Base-by-base conservation (phyloP, 2,797 vertebrate genomes). In the Hippopotamyrus pictus region DNA sequence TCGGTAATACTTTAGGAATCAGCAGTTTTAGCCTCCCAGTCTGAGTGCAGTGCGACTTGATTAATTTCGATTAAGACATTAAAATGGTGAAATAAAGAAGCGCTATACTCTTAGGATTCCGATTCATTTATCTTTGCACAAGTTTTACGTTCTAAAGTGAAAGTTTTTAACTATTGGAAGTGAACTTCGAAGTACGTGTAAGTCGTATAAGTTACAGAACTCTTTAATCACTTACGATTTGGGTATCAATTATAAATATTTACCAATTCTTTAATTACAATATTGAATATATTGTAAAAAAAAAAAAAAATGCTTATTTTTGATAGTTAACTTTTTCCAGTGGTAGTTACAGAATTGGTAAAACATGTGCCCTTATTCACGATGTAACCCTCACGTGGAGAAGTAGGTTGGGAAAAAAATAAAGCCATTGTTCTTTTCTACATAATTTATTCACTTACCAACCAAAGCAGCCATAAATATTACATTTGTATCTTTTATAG, bases 41-140 rank as follows among this genome's bases (percentile, higher is more conserved):
- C 79, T 62, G 54, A 65, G 54, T 62, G 59, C 79, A 48, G 54
- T 57, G 12, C 53, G n/a, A 2, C 37, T 50, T 69, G 57, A 86
- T 84, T 69, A 65, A 29, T 69, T 86, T 57, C 88, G 14, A 86
- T n/a, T 37, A 46, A 53, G 25, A 89, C 22, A 62, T 57, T 59
- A 87, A 41, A 44, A 8, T 59, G 51, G 14, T 44, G 54, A 87
- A 87, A 87, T n/a, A 87, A 87, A 57, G 33, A 87, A 51, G 84
- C 14, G 14, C 48, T 41, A 3, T 79, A 79, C 50, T 86, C 46
- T 86, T 25, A 87, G 85, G 51, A 29, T 37, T 87, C 17, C 3
- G 53, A 54, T 87, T 87, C 85, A 54, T 87, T 86, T 86, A 50
- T 86, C 84, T 86, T 86, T 54, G 50, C 76, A 11, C 41, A 54